These are phyloP conservation scores for Amblyornis subalaris DNA, from an alignment of 2,113 vertebrate genomes.

Conservation along the genomic window DNA sequence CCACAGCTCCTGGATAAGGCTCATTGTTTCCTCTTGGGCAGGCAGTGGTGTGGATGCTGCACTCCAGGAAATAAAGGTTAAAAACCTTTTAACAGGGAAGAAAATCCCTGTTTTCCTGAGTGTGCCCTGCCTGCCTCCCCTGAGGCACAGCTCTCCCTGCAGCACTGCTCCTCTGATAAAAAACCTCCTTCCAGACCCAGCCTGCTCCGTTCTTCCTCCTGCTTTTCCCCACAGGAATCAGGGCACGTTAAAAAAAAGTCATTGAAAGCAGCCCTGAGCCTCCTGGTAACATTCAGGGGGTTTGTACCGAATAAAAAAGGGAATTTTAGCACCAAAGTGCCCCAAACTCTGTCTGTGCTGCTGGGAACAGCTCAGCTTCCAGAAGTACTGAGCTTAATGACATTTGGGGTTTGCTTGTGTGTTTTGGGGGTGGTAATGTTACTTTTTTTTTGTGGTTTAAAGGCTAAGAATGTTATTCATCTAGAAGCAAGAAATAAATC, in stretches of 20 bases:
- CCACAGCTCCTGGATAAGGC: neutral
- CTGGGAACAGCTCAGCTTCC: neutral
- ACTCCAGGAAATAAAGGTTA: neutral
- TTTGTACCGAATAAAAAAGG: neutral
- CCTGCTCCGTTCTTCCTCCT: neutral
- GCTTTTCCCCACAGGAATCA: neutral
- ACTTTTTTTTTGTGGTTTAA: neutral
- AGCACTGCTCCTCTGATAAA: neutral
- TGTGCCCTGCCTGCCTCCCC: neutral
- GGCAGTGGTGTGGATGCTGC: neutral
- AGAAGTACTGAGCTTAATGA: accelerated
- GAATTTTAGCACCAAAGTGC: neutral
- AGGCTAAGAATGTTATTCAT: neutral
- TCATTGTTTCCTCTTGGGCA: neutral
- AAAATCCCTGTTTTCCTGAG: neutral
- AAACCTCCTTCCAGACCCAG: neutral
- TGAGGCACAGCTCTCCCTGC: neutral
- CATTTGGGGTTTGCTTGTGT: neutral
- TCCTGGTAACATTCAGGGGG: neutral
- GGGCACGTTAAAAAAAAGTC: neutral
- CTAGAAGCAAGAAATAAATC: neutral
- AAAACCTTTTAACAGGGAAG: neutral
- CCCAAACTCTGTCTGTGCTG: neutral
- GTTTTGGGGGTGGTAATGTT: neutral
- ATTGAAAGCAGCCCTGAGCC: neutral